Evolutionary conservation across 1,140 invertebrate species (phyloP).

Genomic region (Formica exsecta): DNA sequence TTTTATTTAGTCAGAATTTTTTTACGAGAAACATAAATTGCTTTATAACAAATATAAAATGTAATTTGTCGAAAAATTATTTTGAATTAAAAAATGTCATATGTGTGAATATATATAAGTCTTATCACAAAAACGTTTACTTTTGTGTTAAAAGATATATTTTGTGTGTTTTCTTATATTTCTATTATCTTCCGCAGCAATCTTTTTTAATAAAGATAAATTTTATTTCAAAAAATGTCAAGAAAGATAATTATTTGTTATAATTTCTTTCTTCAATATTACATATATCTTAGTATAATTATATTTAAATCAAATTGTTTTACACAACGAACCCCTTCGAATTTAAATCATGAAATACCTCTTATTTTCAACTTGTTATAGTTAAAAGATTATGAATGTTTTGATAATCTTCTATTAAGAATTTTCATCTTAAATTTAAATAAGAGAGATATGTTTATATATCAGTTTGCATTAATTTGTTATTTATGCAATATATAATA

Average conservation of each 20-base stretch:
- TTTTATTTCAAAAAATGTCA: background rate
- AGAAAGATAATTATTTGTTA: background rate
- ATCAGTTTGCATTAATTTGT: conserved; percentile 2
- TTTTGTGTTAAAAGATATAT: background rate
- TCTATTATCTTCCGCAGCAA: background rate
- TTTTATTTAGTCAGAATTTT: background rate
- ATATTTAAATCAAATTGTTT: too few relatives aligned
- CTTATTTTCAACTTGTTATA: background rate
- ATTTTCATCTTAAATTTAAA: background rate
- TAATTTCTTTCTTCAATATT: background rate
- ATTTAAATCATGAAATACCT: too few relatives aligned
- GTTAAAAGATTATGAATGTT: background rate
- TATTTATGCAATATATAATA: background rate
- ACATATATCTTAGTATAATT: too few relatives aligned
- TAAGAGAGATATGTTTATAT: background rate
- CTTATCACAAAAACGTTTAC: background rate
- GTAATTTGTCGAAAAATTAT: background rate
- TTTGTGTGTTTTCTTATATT: background rate
- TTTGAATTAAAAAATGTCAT: background rate
- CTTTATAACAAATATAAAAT: background rate
- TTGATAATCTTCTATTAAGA: background rate
- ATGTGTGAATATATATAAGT: background rate
- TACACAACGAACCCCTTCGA: too few relatives aligned
- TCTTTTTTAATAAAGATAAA: background rate
- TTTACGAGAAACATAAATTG: background rate